Evolutionary conservation across 92 coral and sea anemone species (phyloP).

Genomic region (Scolanthus callimorphus): DNA sequence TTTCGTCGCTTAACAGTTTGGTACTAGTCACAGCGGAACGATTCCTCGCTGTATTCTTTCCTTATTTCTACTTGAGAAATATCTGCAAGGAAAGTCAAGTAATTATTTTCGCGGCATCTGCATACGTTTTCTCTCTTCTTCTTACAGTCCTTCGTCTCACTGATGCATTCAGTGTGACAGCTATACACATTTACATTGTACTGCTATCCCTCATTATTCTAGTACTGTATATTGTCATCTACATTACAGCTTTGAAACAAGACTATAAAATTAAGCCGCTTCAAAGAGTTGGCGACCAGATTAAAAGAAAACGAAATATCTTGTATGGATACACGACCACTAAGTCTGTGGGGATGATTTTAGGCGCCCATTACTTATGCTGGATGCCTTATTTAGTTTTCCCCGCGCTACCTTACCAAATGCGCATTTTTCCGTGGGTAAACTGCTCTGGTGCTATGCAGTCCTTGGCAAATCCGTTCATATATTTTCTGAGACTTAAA

Average conservation of each 20-base stretch:
- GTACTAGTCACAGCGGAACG: not conserved
- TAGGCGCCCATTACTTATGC: not conserved
- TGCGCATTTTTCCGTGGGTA: not conserved
- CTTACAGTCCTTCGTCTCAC: not conserved
- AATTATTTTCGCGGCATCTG: not conserved
- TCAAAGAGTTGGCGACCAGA: no score
- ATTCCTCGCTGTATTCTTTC: not conserved
- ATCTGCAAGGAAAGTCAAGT: not conserved
- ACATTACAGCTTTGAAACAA: not conserved
- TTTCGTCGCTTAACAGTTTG: not conserved
- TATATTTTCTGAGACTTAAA: not conserved
- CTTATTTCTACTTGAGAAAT: not conserved
- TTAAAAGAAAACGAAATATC: no score
- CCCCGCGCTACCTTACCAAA: not conserved
- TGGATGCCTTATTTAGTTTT: not conserved
- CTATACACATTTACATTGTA: not conserved
- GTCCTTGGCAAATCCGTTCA: not conserved
- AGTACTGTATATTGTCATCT: not conserved
- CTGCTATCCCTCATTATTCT: not conserved
- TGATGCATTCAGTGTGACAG: not conserved
- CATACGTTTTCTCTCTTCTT: not conserved
- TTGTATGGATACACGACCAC: not conserved
- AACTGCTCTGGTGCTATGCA: not conserved
- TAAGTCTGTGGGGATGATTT: not conserved
- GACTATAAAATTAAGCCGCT: not conserved